phyloP scores from a whole-genome alignment of 2,888 invertebrate species.

The Archips xylosteana region DNA sequence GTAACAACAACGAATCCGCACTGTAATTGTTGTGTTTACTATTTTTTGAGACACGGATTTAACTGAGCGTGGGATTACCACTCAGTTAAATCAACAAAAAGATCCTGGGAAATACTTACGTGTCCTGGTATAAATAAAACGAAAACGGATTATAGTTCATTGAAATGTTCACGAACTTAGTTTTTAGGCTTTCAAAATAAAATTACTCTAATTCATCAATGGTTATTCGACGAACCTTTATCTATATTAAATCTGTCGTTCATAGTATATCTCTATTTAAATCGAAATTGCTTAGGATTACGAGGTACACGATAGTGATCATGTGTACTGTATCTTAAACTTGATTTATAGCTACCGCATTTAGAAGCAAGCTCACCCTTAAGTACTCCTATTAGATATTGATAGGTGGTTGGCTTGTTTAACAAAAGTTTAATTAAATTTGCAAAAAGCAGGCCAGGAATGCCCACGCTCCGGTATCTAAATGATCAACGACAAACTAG shows the following conservation, averaged over 20 bases:
- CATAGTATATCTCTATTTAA: constrained; percentile 28
- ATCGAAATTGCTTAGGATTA: constrained; percentile 28
- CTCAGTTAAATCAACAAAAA: constrained; percentile 17
- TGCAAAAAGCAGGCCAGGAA: not conserved
- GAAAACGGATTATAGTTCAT: not conserved
- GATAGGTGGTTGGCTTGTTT: not conserved
- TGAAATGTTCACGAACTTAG: not conserved
- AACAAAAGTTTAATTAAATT: constrained; percentile 1
- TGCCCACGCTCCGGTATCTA: no score
- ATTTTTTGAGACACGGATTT: constrained; percentile 17
- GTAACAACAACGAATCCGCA: constrained; percentile 5
- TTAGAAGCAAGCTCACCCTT: not conserved
- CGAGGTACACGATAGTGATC: constrained; percentile 24
- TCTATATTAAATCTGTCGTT: constrained; percentile 41
- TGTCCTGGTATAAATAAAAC: constrained; percentile 4
- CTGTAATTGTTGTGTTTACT: constrained; percentile 22
- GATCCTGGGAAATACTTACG: not conserved
- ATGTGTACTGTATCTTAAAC: constrained; percentile 2
- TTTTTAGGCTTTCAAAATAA: constrained; percentile 1
- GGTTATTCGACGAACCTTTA: constrained; percentile 20
- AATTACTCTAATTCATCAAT: constrained; percentile 17
- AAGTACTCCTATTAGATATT: not conserved
- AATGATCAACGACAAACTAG: not conserved
- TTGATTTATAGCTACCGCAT: constrained; percentile 5
- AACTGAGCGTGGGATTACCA: constrained; percentile 32